Conservation (phyloP, 2,888 invertebrate genomes). For the Hirtodrosophila alboralis region DNA sequence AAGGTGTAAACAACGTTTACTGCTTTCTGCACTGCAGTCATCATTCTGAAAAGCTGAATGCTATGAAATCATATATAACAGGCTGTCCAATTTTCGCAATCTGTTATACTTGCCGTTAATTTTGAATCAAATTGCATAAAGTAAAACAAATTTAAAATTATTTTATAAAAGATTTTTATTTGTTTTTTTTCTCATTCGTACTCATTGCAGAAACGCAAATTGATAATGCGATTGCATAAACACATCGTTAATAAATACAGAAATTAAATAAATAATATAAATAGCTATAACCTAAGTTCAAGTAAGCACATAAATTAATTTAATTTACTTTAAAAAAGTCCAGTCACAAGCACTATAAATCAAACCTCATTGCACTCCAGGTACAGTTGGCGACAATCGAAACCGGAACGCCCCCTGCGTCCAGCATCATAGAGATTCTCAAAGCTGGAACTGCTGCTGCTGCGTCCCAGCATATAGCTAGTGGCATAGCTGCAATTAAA, state of each 20-base stretch:
- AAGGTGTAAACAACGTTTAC: neutral
- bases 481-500: conserved; percentile 89
- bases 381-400: conserved; percentile 93
- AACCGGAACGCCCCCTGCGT: conserved; percentile 91
- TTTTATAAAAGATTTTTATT: conserved; percentile 26
- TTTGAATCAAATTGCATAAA: neutral
- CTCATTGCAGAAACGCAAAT: conserved; percentile 29
- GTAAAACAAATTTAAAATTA: neutral
- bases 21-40: conserved; percentile 6
- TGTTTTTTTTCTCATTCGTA: conserved; percentile 28
- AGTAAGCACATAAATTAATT: conserved; percentile 77
- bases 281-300: conserved; percentile 68
- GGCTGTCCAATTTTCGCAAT: neutral
- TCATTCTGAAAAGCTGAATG: neutral
- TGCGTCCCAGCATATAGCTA: conserved; percentile 92
- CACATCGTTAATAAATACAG: conserved; percentile 64
- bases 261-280: conserved; percentile 76
- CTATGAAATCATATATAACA: neutral
- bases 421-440: conserved; percentile 93
- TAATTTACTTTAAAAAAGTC: conserved; percentile 68
- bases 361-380: conserved; percentile 93
- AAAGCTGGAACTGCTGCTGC: conserved; percentile 89
- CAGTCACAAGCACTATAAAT: conserved; percentile 56
- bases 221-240: conserved; percentile 17
- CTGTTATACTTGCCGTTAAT: neutral